Base-by-base conservation (phyloP, 1,140 invertebrate species). In the Parasteatoda tepidariorum region DNA sequence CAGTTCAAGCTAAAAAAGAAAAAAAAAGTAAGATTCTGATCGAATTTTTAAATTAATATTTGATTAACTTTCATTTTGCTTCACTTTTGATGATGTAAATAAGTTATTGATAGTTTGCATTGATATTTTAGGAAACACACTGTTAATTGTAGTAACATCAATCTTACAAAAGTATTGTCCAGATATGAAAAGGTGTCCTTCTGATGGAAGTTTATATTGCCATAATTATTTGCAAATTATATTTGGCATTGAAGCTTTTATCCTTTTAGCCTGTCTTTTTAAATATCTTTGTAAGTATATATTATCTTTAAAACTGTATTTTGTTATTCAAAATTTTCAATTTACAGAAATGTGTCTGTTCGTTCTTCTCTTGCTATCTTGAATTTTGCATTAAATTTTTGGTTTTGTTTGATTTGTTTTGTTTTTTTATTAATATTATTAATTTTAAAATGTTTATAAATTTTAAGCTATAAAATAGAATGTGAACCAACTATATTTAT, bases 151-250 rank as follows among this genome's bases (percentile, higher is more conserved):
- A 4, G 28, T 66, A 28, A 15, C 66, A 34, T 59, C 74, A 41
- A 22, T 78, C 4, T 78, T 78, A 5, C 38, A 41, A 38, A 78
- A 26, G 26, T 78, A 54, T 78, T 78, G 74, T 11, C 61, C 61
- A 2, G 18, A 13, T 22, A 22, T n/a, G 1, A 26, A 78, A 31
- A 31, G 38, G 22, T 78, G 74, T 24, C 74, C 59, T 22, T 2
- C 24, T 11, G 28, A 30, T 4, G 31, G 28, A 18, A 11, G 4
- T 66, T 13, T 66, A 6, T 34, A 64, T 24, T 78, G 74, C 24
- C 26, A 78, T 15, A 48, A 66, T 55, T 78, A 78, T 24, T 66
- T 78, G 38, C 74, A 78, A 55, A 78, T 78, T 54, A 31, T 78
- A 22, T 78, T 78, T 66, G 62, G 61, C 34, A 11, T 31, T 28